Evolutionary conservation across 2,113 vertebrate species (phyloP).

Genomic region (Seriola dumerili): DNA sequence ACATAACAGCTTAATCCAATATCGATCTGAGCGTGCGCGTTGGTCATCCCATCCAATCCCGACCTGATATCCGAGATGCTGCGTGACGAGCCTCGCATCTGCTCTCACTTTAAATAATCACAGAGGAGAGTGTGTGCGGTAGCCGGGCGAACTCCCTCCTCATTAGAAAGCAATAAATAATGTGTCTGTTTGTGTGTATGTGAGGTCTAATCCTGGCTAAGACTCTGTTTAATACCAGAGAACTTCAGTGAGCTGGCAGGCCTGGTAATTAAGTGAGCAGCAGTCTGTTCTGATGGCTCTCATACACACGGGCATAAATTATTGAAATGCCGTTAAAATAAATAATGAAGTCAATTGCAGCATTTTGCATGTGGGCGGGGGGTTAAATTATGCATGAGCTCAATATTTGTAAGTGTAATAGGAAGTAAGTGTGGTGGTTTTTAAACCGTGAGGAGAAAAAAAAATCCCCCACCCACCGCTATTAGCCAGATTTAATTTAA

Average conservation of each 20-base stretch:
- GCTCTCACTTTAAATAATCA: conserved; percentile 63
- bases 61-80: conserved; percentile 16
- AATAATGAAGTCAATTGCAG: conserved; percentile 80
- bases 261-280: conserved; percentile 79
- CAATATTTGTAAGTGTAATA: conserved; percentile 79
- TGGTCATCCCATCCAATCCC: conserved; percentile 67
- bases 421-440: conserved; percentile 67
- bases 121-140: conserved; percentile 34
- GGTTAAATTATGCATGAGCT: conserved; percentile 83
- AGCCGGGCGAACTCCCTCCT: conserved; percentile 48
- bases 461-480: conserved; percentile 43
- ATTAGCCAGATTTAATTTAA: conserved; percentile 58
- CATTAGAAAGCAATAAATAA: conserved; percentile 66
- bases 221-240: conserved; percentile 72
- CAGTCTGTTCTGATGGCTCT: conserved; percentile 77
- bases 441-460: conserved; percentile 31
- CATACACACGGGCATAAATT: conserved; percentile 80
- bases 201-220: conserved; percentile 76
- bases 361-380: conserved; percentile 79
- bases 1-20: conserved; percentile 79
- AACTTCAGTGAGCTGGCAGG: conserved; percentile 70
- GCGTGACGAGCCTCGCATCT: conserved; percentile 29
- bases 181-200: conserved; percentile 20
- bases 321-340: conserved; percentile 82
- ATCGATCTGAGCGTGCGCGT: conserved; percentile 64